A percentile compares a stretch with the other conserved stretches of the same genome.
Conservation (phyloP, 2,113 vertebrate species). For the Nicator chloris region DNA sequence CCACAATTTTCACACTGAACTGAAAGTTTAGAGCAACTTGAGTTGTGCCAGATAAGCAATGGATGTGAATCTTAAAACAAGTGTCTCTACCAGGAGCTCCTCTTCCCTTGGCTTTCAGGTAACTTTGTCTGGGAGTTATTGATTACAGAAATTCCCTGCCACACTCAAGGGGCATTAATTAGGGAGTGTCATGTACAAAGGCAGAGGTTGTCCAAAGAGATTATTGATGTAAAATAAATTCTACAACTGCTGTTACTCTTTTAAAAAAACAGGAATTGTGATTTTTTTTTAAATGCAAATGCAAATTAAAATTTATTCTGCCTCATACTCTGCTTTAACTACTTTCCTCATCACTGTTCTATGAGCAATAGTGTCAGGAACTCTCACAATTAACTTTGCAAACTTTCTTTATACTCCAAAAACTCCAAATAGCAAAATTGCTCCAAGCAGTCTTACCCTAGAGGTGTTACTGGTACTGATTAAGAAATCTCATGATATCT, state of each 20-base stretch:
- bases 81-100: background rate
- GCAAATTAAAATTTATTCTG: background rate
- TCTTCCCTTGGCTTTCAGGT: background rate
- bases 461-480: background rate
- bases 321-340: background rate
- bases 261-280: background rate
- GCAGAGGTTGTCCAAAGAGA: background rate
- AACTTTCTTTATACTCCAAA: background rate
- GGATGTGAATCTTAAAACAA: background rate
- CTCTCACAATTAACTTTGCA: background rate
- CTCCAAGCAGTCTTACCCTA: background rate
- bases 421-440: background rate
- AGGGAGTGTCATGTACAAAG: background rate
- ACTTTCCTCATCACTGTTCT: background rate
- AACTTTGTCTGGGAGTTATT: background rate
- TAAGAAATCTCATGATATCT: background rate
- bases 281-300: background rate
- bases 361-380: background rate
- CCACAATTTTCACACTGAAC: background rate
- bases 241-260: background rate
- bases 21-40: background rate
- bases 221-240: background rate
- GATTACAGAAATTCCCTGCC: background rate
- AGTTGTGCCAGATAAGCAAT: background rate
- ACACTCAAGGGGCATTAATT: background rate